Percentiles rank a stretch among this genome's conserved stretches.
Conservation (phyloP, 2,113 vertebrate species). For the Passerina amoena region DNA sequence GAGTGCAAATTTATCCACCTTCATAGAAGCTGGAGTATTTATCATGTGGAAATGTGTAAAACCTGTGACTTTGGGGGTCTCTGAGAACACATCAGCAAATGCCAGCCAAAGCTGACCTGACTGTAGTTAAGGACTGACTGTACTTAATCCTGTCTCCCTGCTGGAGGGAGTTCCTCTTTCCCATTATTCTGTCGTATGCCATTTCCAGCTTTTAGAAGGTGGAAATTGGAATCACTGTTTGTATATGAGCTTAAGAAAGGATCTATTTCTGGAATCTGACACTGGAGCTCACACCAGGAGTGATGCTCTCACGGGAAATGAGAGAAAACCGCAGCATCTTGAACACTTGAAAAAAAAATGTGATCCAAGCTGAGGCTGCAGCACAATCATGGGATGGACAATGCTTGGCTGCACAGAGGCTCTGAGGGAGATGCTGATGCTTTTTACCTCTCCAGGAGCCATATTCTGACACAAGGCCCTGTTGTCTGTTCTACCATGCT, state of each 20-base stretch:
- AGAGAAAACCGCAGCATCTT: background rate
- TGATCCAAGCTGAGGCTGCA: background rate
- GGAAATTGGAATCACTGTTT: background rate
- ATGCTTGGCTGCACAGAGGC: background rate
- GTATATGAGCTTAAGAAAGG: background rate
- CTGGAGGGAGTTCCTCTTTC: background rate
- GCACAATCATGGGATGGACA: no score
- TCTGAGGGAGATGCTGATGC: background rate
- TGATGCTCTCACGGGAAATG: background rate
- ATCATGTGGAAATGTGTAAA: background rate
- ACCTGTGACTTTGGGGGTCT: background rate
- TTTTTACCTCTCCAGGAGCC: background rate
- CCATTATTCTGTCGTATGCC: background rate
- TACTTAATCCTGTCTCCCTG: background rate
- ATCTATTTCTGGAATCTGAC: background rate
- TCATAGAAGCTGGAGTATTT: background rate
- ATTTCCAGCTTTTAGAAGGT: background rate
- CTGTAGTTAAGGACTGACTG: background rate
- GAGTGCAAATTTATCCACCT: background rate
- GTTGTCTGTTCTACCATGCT: background rate
- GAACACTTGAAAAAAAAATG: background rate
- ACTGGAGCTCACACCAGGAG: background rate
- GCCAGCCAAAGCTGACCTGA: background rate
- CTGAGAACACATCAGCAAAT: background rate
- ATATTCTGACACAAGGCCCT: background rate